Evolutionary conservation across 2,113 vertebrate species (phyloP), one percentile per base, ranked within the genome.

Genomic region (Rhodinocichla rosea): DNA sequence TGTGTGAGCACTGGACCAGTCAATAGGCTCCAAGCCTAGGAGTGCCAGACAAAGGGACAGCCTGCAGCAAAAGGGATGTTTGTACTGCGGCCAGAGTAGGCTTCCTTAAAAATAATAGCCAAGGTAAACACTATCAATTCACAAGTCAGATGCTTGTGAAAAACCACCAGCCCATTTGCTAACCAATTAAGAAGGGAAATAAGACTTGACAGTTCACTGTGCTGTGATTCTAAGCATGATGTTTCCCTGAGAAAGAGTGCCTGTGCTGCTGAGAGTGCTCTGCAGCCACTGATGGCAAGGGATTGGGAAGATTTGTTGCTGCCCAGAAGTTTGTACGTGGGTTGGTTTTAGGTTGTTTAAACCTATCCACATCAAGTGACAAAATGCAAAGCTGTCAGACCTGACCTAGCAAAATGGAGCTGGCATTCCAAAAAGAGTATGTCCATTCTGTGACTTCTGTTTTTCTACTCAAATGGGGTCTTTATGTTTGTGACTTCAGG

Each of bases 91-190:
- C 65, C 55, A 77, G 32, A 75, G 40, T 30, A 89, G 57, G 86
- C 73, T 88, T 70, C 47, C 57, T 95, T 95, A 91, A 94, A 97
- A 95, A 92, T 83, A 95, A 88, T 49, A 97, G 65, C 45, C 67
- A 81, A 63, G 83, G 62, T 93, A 96, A 96, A 95, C 45, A 42
- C 47, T 81, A 90, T 83, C 78, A 73, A 70, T 73, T 96, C 90
- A 92, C 89, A 59, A 94, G 80, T 85, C 87, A 83, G 79, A 78
- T 90, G 70, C 53, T 94, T 95, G 89, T 83, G 79, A 91, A 91
- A 82, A 89, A 42, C 15, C 19, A 57, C 65, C 81, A 85, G 39
- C 56, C 82, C 30, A 0, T 68, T 92, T 93, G 42, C 79, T 77
- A 87, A 75, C 18, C 22, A 47, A 64, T 67, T 83, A 87, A 86